A percentile compares a stretch with the other conserved stretches of the same genome.
phyloP scores from a whole-genome alignment of 2,113 vertebrate species.

The Epinephelus moara region DNA sequence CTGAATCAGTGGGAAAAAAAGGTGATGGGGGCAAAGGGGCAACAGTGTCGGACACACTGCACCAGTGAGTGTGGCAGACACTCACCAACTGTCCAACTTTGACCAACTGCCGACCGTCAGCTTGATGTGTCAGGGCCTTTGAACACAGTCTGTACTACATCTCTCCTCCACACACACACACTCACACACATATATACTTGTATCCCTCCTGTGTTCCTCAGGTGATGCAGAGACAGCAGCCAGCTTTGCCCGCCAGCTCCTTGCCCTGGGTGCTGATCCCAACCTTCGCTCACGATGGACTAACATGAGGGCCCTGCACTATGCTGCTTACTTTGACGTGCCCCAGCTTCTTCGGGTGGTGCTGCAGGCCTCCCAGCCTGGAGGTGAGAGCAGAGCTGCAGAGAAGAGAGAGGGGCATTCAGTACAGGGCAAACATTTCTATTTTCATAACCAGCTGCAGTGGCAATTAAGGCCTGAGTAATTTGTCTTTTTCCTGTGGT shows the following conservation, averaged over 20 bases:
- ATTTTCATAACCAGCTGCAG: conserved; percentile 32
- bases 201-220: conserved; percentile 64
- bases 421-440: conserved; percentile 19
- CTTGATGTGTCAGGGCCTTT: too few relatives aligned
- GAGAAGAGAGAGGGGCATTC: not conserved
- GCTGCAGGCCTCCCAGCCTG: conserved; percentile 91
- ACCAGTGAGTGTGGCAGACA: too few relatives aligned
- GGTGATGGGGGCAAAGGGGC: too few relatives aligned
- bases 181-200: not conserved
- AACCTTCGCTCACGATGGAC: conserved; percentile 96
- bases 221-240: conserved; percentile 93
- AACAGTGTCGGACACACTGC: too few relatives aligned
- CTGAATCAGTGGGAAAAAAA: too few relatives aligned
- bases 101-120: too few relatives aligned
- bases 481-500: conserved; percentile 12
- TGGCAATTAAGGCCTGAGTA: conserved; percentile 11
- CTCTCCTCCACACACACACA: not conserved
- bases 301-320: conserved; percentile 98
- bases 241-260: conserved; percentile 90
- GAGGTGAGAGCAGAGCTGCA: conserved; percentile 85
- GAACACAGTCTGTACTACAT: not conserved
- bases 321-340: conserved; percentile 98
- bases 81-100: too few relatives aligned
- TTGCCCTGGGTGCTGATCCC: conserved; percentile 91
- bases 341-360: conserved; percentile 93